Base-by-base conservation (phyloP, 2,797 vertebrate genomes). In the Leptatherina wallacei region DNA sequence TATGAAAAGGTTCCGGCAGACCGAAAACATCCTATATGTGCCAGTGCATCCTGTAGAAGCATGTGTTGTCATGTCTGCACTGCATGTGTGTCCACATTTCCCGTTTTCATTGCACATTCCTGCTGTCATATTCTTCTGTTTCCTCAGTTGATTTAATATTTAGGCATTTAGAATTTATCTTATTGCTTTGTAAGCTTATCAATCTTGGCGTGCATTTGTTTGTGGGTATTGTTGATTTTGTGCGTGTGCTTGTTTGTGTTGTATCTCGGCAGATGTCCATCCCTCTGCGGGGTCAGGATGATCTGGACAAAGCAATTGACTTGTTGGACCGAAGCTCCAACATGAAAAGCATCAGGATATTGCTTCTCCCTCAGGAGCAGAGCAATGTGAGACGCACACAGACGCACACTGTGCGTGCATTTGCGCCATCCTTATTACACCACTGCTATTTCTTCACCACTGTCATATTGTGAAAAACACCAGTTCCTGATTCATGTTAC, bases 311-410 rank as follows among this genome's bases (percentile, higher is more conserved):
- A 88, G 97, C 97, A 2, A 88, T 99, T 51, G 96, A 99, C 88
- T 95, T 99, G 71, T 92, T 99, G 63, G 97, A 98, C 90, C 90
- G 97, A 88, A 99, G 97, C 93, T 95, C 95, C 33, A 98, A 95
- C 90, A 96, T 98, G 97, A 99, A 99, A 92, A 98, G 98, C 93
- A 97, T 99, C 90, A 95, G 95, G 87, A 98, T 99, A 88, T 90
- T 98, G 77, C 91, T 99, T 75, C 94, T 99, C 75, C 94, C 95
- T 44, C 96, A 95, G 83, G 96, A 98, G 88, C 95, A 94, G 85
- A 96, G 95, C 87, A 96, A 97, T 55, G 98, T 98, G 87, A 93
- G 96, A 69, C 33, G 6, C 47, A 68, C 65, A 78, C 66, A 72
- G 44, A 63, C 63, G 59, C 56, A 61, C 7, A 52, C 0, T 35